These are phyloP conservation scores for Choristoneura fumiferana DNA, from an alignment of 1,140 invertebrate species.

Conservation along the genomic window DNA sequence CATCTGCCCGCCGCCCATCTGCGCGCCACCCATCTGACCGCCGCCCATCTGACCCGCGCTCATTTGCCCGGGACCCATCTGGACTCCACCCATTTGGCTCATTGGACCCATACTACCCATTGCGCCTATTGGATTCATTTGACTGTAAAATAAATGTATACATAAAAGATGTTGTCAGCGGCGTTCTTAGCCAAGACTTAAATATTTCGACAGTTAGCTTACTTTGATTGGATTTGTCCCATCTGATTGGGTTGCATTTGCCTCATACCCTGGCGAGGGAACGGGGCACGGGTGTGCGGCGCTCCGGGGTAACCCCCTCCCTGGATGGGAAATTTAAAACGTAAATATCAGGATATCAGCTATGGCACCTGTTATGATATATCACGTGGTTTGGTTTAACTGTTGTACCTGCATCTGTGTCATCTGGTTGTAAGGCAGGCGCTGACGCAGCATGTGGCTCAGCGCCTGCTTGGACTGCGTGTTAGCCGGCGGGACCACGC, in stretches of 20 bases:
- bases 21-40: constrained; percentile 50
- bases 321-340: constrained; percentile 24
- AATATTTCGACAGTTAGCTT: constrained; percentile 22
- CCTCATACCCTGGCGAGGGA: constrained; percentile 63
- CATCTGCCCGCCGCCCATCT: constrained; percentile 69
- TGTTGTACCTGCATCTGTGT: constrained; percentile 70
- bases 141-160: constrained; percentile 40
- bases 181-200: neutral
- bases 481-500: constrained; percentile 78
- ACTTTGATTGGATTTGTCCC: constrained; percentile 64
- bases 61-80: constrained; percentile 60
- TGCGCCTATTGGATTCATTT: constrained; percentile 69
- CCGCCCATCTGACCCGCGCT: constrained; percentile 57
- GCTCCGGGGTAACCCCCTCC: constrained; percentile 63
- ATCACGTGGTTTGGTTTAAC: too few relatives aligned
- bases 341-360: too few relatives aligned
- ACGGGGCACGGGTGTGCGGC: constrained; percentile 60
- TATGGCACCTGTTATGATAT: too few relatives aligned
- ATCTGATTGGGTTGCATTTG: constrained; percentile 71
- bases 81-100: constrained; percentile 68
- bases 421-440: constrained; percentile 78
- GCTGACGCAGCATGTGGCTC: constrained; percentile 89
- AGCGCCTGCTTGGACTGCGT: constrained; percentile 91
- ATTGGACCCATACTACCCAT: constrained; percentile 70
- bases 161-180: too few relatives aligned